Conservation (phyloP, 2,797 vertebrate genomes). For the Glyptemys insculpta region DNA sequence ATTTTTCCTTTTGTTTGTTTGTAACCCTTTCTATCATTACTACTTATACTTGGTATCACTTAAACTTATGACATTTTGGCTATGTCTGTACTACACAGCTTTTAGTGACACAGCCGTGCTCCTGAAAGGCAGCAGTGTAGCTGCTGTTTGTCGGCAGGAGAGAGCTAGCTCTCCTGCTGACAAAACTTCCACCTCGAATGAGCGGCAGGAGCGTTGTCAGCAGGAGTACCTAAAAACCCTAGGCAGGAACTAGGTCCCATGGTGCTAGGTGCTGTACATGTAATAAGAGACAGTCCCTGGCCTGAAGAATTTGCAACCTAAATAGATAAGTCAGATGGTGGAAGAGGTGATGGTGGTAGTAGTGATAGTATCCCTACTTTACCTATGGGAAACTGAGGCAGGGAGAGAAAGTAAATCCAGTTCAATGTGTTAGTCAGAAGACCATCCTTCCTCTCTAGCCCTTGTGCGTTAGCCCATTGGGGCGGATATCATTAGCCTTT, state of each 20-base stretch:
- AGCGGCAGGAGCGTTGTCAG: no score
- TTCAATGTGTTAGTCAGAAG: background rate
- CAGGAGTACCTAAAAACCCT: no score
- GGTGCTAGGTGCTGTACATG: background rate
- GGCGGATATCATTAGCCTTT: fast-evolving
- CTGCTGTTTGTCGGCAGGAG: no score
- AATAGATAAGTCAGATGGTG: background rate
- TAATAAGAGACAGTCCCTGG: background rate
- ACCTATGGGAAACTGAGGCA: background rate
- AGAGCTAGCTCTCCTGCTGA: no score
- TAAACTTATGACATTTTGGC: no score
- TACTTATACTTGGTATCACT: no score
- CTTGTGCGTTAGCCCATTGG: background rate
- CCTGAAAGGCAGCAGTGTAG: no score
- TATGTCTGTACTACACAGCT: no score
- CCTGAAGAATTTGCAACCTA: background rate
- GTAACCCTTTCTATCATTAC: background rate
- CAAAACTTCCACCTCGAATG: no score
- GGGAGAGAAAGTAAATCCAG: background rate
- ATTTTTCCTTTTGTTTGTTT: no score
- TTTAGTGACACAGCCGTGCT: no score
- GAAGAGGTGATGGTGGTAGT: background rate
- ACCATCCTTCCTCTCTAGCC: background rate
- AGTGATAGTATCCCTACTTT: background rate
- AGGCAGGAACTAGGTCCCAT: background rate